Conservation (phyloP, 2,888 invertebrate genomes). For the Mesorhabditis belari region DNA sequence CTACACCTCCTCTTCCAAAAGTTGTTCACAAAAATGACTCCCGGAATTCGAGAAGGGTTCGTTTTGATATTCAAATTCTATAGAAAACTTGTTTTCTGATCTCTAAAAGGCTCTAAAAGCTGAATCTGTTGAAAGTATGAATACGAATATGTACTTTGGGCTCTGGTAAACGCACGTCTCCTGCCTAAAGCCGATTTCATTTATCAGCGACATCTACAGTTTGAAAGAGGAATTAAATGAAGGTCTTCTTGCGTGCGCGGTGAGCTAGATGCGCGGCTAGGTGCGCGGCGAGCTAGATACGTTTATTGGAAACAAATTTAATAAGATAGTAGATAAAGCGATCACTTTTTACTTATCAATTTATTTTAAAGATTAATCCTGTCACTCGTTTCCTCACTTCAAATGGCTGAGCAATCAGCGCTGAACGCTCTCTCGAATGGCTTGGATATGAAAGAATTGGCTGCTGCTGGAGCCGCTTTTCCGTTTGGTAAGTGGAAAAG, state of each 20-base stretch:
- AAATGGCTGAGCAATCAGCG: slow-evolving; percentile 28
- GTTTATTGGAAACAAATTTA: no score
- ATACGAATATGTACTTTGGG: no score
- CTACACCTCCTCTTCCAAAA: no score
- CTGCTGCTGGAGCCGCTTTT: slow-evolving; percentile 21
- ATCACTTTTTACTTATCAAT: background rate
- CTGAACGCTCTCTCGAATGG: slow-evolving; percentile 12
- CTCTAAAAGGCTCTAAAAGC: background rate
- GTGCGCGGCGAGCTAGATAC: background rate
- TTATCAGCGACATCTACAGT: no score
- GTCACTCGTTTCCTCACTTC: slow-evolving; percentile 30
- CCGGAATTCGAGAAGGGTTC: background rate
- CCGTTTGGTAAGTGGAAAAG: slow-evolving; percentile 16
- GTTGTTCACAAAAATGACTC: background rate
- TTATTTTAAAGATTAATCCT: slow-evolving; percentile 18
- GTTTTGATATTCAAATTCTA: background rate
- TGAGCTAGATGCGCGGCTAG: background rate
- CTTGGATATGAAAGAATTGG: slow-evolving; percentile 11
- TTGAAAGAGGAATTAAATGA: no score
- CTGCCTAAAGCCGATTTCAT: no score
- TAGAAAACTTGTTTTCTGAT: background rate
- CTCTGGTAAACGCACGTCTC: no score
- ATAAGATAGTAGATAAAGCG: background rate
- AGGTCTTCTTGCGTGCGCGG: no score
- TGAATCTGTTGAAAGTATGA: no score